Evolutionary conservation across 2,888 invertebrate genomes (phyloP).

Genomic region (Zaprionus bogoriensis): DNA sequence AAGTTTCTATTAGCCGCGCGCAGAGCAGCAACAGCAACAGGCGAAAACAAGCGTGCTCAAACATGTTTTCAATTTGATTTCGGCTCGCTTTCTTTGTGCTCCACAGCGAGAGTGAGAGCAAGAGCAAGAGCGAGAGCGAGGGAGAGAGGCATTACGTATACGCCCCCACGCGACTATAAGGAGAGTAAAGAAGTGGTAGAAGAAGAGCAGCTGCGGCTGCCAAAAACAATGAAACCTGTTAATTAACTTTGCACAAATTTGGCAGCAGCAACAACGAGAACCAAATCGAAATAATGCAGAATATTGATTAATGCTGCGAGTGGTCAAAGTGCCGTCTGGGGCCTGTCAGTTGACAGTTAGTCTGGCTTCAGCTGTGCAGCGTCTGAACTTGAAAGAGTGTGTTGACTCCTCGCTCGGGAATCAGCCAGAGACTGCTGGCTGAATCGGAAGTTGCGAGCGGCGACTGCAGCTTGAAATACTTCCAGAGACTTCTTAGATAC

Average conservation of each 20-base stretch:
- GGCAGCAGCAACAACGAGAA: slow-evolving; percentile 48
- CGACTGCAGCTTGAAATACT: not conserved
- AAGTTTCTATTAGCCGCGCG: slow-evolving; percentile 39
- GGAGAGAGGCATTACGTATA: slow-evolving; percentile 57
- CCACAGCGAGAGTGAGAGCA: too few relatives aligned
- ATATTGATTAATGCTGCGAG: slow-evolving; percentile 64
- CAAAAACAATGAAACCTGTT: slow-evolving; percentile 69
- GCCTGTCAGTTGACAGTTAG: slow-evolving; percentile 19
- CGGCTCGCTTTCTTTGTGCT: slow-evolving; percentile 56
- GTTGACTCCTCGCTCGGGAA: slow-evolving; percentile 49
- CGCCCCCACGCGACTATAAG: slow-evolving; percentile 61
- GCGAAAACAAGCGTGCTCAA: slow-evolving; percentile 32
- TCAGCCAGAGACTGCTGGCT: not conserved
- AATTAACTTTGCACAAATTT: slow-evolving; percentile 71
- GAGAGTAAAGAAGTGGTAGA: slow-evolving; percentile 30
- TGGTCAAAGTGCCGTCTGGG: slow-evolving; percentile 34
- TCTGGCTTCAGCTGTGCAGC: slow-evolving; percentile 10
- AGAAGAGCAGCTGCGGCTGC: not conserved
- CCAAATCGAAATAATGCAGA: slow-evolving; percentile 20
- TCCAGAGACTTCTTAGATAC: accelerated
- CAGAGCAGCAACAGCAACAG: not conserved
- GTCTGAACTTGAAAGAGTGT: slow-evolving; percentile 71
- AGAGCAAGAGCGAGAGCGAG: too few relatives aligned
- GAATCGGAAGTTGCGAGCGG: not conserved
- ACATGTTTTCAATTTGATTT: slow-evolving; percentile 44